A percentile compares a stretch with the other conserved stretches of the same genome.
These are phyloP conservation scores for Lobophora halterata DNA, from an alignment of 2,888 invertebrate species.

Conservation along the genomic window DNA sequence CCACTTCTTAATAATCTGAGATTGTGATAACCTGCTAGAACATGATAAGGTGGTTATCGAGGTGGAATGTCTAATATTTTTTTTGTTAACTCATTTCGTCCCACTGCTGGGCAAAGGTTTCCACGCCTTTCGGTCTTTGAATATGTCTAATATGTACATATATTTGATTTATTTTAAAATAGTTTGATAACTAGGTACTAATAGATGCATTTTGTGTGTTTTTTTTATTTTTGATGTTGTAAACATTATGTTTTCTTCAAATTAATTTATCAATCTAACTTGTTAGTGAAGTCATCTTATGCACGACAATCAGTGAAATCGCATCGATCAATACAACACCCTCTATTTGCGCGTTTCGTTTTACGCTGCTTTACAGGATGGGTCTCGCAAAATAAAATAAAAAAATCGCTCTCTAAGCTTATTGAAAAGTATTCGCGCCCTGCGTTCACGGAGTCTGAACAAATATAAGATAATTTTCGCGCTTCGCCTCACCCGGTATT, in stretches of 20 bases:
- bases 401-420: conserved; percentile 78
- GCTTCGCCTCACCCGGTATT: conserved; percentile 78
- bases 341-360: conserved; percentile 70
- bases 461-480: conserved; percentile 81
- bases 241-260: neutral
- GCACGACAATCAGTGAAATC: conserved; percentile 49
- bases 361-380: conserved; percentile 66
- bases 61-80: too few relatives aligned
- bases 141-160: too few relatives aligned
- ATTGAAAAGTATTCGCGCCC: conserved; percentile 81
- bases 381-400: conserved; percentile 61
- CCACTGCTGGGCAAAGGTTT: too few relatives aligned
- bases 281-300: conserved; percentile 32
- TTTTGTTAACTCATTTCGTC: too few relatives aligned
- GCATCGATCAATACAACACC: conserved; percentile 62
- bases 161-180: too few relatives aligned
- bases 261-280: conserved; percentile 7
- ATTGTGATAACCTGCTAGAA: too few relatives aligned
- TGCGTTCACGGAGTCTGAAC: conserved; percentile 78
- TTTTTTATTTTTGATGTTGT: conserved; percentile 10
- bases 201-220: neutral
- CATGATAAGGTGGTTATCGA: too few relatives aligned
- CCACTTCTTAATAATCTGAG: too few relatives aligned
- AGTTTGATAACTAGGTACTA: too few relatives aligned
- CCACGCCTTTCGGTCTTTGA: too few relatives aligned